Evolutionary conservation across 2,113 vertebrate species (phyloP).

Genomic region (Nanorana parkeri): DNA sequence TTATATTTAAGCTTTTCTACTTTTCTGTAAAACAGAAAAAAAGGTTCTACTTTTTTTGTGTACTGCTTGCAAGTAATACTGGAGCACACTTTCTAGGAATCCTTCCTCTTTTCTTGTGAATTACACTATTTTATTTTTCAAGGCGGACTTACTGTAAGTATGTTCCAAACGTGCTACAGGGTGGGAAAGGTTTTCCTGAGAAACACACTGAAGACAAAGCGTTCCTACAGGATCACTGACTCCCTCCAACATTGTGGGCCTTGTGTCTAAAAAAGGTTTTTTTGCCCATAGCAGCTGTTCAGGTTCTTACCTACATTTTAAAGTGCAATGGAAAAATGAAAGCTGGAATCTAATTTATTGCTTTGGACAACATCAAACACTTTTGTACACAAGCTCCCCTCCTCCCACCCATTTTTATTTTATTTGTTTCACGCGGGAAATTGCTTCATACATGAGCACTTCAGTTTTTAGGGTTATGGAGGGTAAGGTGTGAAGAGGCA

Average conservation of each 20-base stretch:
- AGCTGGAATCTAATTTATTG: too few species aligned
- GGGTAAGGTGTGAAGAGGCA: constrained; percentile 48
- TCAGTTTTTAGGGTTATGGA: constrained; percentile 40
- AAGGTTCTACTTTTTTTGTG: constrained; percentile 58
- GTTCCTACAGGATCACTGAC: neutral
- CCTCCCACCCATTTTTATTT: too few species aligned
- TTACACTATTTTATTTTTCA: constrained; percentile 9
- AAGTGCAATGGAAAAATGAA: neutral
- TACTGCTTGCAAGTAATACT: constrained; percentile 63
- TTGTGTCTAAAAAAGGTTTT: too few species aligned
- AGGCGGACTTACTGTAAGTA: constrained; percentile 38
- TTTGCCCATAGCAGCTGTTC: too few species aligned
- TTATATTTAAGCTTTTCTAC: constrained; percentile 87
- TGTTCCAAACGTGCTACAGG: constrained; percentile 1
- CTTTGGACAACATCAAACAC: too few species aligned
- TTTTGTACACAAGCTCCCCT: too few species aligned
- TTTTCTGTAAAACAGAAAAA: constrained; percentile 68
- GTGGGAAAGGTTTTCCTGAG: constrained; percentile 2
- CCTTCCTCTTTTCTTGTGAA: constrained; percentile 61
- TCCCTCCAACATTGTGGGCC: neutral
- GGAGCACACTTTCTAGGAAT: constrained; percentile 60
- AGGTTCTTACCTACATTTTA: neutral
- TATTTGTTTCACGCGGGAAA: neutral
- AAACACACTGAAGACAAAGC: constrained; percentile 20
- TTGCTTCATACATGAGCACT: constrained; percentile 7